phyloP scores from a whole-genome alignment of 1,140 invertebrate genomes.

The Leptopilina boulardi region DNA sequence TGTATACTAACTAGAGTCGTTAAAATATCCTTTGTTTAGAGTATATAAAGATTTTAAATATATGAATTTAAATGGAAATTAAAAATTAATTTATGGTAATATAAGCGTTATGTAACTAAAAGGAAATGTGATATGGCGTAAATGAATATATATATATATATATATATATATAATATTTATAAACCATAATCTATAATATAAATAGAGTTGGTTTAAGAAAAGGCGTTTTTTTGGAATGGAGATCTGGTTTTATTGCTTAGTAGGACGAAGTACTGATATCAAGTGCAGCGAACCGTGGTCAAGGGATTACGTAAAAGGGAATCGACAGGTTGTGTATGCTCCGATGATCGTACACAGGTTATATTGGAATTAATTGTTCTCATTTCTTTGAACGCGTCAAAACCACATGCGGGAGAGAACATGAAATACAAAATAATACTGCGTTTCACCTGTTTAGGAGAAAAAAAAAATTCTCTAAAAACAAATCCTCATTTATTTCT shows the following conservation, averaged over 20 bases:
- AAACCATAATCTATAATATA: too few relatives aligned
- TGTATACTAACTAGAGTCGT: not conserved
- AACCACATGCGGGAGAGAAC: not conserved
- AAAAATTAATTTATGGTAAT: not conserved
- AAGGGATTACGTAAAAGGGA: not conserved
- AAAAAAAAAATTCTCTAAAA: too few relatives aligned
- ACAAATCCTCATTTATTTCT: too few relatives aligned
- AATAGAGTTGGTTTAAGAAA: not conserved
- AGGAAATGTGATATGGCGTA: not conserved
- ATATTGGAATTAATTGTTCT: constrained; percentile 13
- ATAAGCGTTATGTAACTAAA: not conserved
- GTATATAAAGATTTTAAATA: not conserved
- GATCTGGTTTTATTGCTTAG: not conserved
- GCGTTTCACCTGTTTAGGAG: not conserved
- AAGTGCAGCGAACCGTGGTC: not conserved
- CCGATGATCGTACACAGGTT: not conserved
- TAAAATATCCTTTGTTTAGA: not conserved
- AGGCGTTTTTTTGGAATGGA: constrained; percentile 13
- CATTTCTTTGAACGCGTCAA: constrained; percentile 3
- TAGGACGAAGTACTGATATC: constrained; percentile 29
- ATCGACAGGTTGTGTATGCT: not conserved
- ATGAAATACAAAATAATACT: not conserved
- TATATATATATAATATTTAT: too few relatives aligned
- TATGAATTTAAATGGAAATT: not conserved
- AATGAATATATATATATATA: too few relatives aligned